Evolutionary conservation across 2,888 invertebrate species (phyloP).

Genomic region (Atrina japonica): DNA sequence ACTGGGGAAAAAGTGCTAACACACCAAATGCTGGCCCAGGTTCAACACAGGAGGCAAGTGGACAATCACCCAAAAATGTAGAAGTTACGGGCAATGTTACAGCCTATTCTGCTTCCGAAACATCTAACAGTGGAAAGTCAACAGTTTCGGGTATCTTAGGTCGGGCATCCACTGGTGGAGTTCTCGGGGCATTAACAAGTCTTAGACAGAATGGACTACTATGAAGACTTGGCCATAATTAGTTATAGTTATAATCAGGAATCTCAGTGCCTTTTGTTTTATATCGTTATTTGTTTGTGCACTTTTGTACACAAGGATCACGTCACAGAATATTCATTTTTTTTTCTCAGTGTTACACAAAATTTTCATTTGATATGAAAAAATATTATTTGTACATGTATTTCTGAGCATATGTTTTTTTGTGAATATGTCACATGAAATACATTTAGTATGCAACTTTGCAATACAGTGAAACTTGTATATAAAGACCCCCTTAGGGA

Average conservation of each 20-base stretch:
- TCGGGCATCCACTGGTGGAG: slow-evolving; percentile 55
- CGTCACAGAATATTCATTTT: too few relatives aligned
- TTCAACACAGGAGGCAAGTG: slow-evolving; percentile 16
- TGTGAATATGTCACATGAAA: too few relatives aligned
- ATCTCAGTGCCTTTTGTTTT: too few relatives aligned
- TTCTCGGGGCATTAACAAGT: slow-evolving; percentile 68
- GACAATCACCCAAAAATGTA: slow-evolving; percentile 13
- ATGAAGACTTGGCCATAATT: slow-evolving; percentile 31
- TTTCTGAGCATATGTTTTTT: too few relatives aligned
- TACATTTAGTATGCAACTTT: too few relatives aligned
- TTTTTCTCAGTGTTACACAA: too few relatives aligned
- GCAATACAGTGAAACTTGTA: too few relatives aligned
- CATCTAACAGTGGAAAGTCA: slow-evolving; percentile 27
- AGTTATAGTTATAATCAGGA: not conserved
- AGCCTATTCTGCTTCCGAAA: slow-evolving; percentile 11
- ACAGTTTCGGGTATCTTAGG: slow-evolving; percentile 43
- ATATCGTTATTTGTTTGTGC: too few relatives aligned
- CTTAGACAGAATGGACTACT: slow-evolving; percentile 66
- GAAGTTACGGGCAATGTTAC: slow-evolving; percentile 26
- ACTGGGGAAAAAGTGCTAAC: slow-evolving; percentile 4
- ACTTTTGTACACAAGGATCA: too few relatives aligned
- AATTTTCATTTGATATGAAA: too few relatives aligned
- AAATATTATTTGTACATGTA: too few relatives aligned
- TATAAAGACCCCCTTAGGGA: too few relatives aligned
- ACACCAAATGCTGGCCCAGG: slow-evolving; percentile 24